Base-by-base conservation (phyloP, 1,140 invertebrate species). In the Drosophila nebulosa region DNA sequence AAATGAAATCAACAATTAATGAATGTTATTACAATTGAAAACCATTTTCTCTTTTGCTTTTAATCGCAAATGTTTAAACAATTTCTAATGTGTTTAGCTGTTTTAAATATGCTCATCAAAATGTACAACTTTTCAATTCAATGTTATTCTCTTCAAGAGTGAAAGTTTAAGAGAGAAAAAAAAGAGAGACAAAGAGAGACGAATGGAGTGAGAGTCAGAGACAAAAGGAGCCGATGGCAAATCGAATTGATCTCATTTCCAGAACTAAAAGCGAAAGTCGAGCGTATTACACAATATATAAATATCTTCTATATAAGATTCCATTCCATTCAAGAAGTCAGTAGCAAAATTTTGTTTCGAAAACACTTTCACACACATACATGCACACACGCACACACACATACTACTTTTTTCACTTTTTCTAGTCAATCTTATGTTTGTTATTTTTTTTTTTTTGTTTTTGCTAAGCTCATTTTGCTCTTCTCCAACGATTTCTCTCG, bases 391-490 rank as follows among this genome's bases (percentile, higher is more conserved):
- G 14, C 36, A 21, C 39, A 21, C 0, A 18, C 39, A 46, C 16
- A 69, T 35, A 75, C 35, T 77, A 76, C 65, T 65, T 58, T 65
- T 58, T 55, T 77, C 76, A 64, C 30, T 60, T 81, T 78, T 78
- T 78, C 74, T 79, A 69, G 72, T 77, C 63, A 69, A 76, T 57
- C 79, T 70, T 65, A 50, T 57, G 16, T 46, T 46, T n/a, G 35
- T 36, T 14, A n/a, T n/a, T n/a, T n/a, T 46, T 46, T 46, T 46
- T 21, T 39, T 21, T 46, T 10, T 42, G 16, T 5, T 7, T 16
- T 18, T 46, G 39, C 16, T 46, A 10, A 46, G 39, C 39, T 46
- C 30, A 32, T 0, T 32, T 32, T 21, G 39, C 18, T 46, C 14
- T 3, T 3, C 2, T 42, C 5, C 9, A 6, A 10, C 0, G 2